These are phyloP conservation scores for Macrosiphum euphorbiae DNA, from an alignment of 2,888 invertebrate genomes.

Conservation along the genomic window DNA sequence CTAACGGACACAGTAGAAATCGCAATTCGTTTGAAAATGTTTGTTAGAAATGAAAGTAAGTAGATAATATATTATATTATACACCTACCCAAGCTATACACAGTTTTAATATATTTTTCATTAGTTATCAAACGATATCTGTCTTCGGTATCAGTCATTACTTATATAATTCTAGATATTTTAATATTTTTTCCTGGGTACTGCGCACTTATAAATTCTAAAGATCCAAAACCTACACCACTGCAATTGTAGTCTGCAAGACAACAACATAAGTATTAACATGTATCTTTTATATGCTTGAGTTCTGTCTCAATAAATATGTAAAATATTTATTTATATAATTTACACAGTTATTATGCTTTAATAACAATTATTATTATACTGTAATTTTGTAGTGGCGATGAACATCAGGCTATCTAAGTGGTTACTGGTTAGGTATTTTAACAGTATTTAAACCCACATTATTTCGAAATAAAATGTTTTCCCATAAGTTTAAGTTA, in stretches of 20 bases:
- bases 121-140: neutral
- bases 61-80: neutral
- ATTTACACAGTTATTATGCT: neutral
- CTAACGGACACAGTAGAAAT: neutral
- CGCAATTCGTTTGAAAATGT: neutral
- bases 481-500: neutral
- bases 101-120: neutral
- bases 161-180: neutral
- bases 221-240: neutral
- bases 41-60: neutral
- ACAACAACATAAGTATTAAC: neutral
- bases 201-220: neutral
- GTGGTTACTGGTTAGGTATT: neutral
- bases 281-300: neutral
- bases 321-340: neutral
- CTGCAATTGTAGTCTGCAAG: neutral
- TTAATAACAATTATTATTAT: neutral
- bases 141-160: neutral
- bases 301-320: neutral
- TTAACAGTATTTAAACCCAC: neutral
- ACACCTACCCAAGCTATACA: neutral
- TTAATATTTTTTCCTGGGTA: neutral
- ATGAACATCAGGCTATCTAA: neutral
- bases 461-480: neutral
- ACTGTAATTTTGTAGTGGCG: neutral